Percentiles rank a stretch among this genome's conserved stretches.
Evolutionary conservation across 2,113 vertebrate species (phyloP).

Genomic region (Dicaeum eximium): DNA sequence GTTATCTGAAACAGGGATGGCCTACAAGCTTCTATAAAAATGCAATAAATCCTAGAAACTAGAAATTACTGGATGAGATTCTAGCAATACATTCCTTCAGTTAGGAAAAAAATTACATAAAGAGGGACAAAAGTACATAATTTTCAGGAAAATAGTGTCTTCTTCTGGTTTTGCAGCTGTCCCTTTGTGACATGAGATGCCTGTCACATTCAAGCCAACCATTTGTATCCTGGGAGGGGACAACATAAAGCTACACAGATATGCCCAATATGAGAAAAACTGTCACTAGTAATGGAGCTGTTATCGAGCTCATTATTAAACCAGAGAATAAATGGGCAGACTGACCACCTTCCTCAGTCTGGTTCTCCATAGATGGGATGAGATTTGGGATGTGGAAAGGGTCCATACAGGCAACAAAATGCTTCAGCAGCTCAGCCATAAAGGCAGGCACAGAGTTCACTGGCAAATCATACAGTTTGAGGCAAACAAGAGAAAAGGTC

Average conservation of each 20-base stretch:
- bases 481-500: conserved; percentile 22
- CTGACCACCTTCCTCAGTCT: neutral
- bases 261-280: neutral
- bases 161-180: neutral
- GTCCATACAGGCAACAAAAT: neutral
- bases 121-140: neutral
- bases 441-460: neutral
- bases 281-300: neutral
- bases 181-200: neutral
- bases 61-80: neutral
- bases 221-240: neutral
- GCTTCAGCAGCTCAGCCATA: conserved; percentile 14
- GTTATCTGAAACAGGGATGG: neutral
- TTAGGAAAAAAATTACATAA: neutral
- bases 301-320: neutral
- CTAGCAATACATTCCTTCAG: neutral
- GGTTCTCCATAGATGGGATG: neutral
- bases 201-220: neutral
- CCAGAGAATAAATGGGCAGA: neutral
- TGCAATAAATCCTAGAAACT: neutral
- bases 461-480: conserved; percentile 11
- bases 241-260: neutral
- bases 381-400: neutral
- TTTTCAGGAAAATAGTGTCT: neutral
- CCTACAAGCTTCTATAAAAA: neutral